Evolutionary conservation across 2,888 invertebrate genomes (phyloP).

Genomic region (Agrotis segetum): DNA sequence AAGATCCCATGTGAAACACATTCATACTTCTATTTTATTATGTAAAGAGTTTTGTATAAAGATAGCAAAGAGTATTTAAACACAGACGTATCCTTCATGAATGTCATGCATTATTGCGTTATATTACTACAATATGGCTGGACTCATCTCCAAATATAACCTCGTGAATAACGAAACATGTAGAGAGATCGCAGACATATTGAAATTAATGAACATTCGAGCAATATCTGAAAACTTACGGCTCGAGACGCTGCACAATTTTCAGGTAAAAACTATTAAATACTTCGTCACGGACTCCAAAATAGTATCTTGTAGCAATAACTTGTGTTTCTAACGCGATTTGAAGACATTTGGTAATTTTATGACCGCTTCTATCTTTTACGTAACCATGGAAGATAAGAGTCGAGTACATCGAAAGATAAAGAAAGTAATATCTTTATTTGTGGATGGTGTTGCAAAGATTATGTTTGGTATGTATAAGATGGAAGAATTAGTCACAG

Average conservation of each 20-base stretch:
- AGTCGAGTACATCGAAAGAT: conserved; percentile 45
- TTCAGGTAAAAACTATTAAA: conserved; percentile 50
- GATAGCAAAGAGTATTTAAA: conserved; percentile 31
- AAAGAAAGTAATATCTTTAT: conserved; percentile 40
- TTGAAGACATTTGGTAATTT: conserved; percentile 48
- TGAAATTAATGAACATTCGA: conserved; percentile 24
- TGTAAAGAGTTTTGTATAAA: conserved; percentile 14
- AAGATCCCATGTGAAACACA: background rate
- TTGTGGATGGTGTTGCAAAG: conserved; percentile 25
- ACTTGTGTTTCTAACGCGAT: conserved; percentile 65
- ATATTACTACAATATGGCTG: conserved; percentile 19
- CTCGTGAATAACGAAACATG: conserved; percentile 28
- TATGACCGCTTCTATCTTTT: conserved; percentile 54
- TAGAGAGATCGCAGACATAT: conserved; percentile 39
- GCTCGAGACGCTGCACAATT: conserved; percentile 20
- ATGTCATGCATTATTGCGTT: conserved; percentile 39
- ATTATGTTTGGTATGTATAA: conserved; percentile 40
- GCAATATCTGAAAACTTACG: conserved; percentile 32
- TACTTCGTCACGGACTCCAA: conserved; percentile 38
- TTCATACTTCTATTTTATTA: background rate
- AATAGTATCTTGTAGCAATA: conserved; percentile 47
- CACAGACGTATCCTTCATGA: conserved; percentile 28
- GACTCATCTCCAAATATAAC: conserved; percentile 39
- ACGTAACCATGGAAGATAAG: conserved; percentile 60
- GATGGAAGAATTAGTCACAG: conserved; percentile 21